phyloP scores from a whole-genome alignment of 2,797 vertebrate genomes.

The Periophthalmus magnuspinnatus region DNA sequence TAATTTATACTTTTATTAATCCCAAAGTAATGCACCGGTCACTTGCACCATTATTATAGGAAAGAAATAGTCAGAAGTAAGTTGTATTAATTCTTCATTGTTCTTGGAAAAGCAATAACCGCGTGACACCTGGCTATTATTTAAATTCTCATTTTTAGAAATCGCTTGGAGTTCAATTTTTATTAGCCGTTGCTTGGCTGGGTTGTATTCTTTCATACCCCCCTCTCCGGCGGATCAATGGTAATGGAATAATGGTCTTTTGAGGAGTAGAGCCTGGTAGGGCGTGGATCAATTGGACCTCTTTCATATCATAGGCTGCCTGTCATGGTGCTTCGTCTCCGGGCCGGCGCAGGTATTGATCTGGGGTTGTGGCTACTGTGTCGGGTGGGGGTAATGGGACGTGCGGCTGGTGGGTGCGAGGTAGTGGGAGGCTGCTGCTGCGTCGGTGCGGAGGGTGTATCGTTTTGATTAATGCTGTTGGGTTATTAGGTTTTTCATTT shows the following conservation, averaged over 20 bases:
- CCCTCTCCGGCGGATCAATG: constrained; percentile 81
- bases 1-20: constrained; percentile 70
- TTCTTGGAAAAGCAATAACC: constrained; percentile 68
- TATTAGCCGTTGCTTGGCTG: constrained; percentile 86
- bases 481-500: background rate
- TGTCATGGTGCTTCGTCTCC: constrained; percentile 78
- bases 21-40: constrained; percentile 70
- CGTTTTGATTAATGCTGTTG: background rate
- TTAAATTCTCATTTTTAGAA: constrained; percentile 87
- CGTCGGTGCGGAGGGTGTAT: constrained; percentile 11
- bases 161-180: constrained; percentile 87
- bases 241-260: constrained; percentile 92
- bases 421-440: constrained; percentile 9
- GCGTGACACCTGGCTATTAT: constrained; percentile 67
- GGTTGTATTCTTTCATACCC: constrained; percentile 49
- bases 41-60: constrained; percentile 35
- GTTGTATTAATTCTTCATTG: constrained; percentile 74
- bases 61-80: constrained; percentile 52
- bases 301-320: constrained; percentile 81
- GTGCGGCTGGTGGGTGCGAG: constrained; percentile 34
- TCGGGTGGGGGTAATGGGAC: constrained; percentile 55
- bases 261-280: constrained; percentile 87
- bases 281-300: constrained; percentile 91
- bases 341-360: constrained; percentile 84
- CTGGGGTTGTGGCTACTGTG: constrained; percentile 77